Conservation (phyloP, 2,113 vertebrate genomes). For the Shinisaurus crocodilurus region DNA sequence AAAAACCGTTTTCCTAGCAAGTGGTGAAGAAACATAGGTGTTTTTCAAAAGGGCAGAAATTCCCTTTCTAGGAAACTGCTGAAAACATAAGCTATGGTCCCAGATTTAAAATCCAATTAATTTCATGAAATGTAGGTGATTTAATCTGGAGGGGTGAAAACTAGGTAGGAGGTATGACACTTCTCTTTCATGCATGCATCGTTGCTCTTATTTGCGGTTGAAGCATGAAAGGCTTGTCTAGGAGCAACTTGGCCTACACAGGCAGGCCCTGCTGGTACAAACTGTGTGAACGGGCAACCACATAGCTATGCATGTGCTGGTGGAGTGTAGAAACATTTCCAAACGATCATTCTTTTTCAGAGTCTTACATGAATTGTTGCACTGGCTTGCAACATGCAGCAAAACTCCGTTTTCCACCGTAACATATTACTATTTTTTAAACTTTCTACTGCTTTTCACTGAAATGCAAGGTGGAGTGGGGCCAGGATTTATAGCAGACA, state of each 20-base stretch:
- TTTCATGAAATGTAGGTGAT: conserved; percentile 55
- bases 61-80: conserved; percentile 60
- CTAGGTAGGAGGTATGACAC: conserved; percentile 49
- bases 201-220: conserved; percentile 1
- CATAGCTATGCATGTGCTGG: neutral
- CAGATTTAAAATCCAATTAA: conserved; percentile 26
- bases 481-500: conserved; percentile 22
- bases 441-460: conserved; percentile 13
- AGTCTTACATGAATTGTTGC: neutral
- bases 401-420: neutral
- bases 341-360: conserved; percentile 10
- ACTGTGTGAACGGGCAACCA: neutral
- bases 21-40: conserved; percentile 66
- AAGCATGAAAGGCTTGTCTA: neutral
- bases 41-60: conserved; percentile 22
- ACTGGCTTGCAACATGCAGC: neutral
- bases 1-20: conserved; percentile 70
- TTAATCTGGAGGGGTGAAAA: conserved; percentile 66
- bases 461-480: neutral
- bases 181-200: neutral
- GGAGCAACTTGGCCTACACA: neutral
- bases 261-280: neutral
- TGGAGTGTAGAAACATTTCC: neutral
- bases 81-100: conserved; percentile 55
- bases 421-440: neutral